Evolutionary conservation across 2,113 vertebrate species (phyloP).

Genomic region (Butastur rufipennis): DNA sequence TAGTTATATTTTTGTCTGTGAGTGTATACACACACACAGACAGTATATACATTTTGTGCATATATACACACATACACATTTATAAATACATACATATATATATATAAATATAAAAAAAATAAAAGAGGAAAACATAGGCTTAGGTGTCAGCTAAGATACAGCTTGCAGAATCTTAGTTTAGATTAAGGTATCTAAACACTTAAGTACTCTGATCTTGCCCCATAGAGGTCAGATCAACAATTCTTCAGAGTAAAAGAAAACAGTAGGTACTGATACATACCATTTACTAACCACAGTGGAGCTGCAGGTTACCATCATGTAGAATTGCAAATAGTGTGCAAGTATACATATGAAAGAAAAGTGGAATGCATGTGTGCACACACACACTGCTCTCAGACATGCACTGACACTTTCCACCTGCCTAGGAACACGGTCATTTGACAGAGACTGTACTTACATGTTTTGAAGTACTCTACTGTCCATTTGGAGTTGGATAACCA

Average conservation of each 20-base stretch:
- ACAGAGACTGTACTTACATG: neutral
- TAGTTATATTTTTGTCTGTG: neutral
- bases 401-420: no score
- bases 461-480: neutral
- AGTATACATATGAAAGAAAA: neutral
- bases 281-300: neutral
- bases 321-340: neutral
- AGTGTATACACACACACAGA: neutral
- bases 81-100: neutral
- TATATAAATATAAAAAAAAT: neutral
- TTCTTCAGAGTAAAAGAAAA: neutral
- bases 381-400: fast-evolving
- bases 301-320: neutral
- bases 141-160: neutral
- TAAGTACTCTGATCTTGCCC: neutral
- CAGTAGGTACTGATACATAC: neutral
- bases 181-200: neutral
- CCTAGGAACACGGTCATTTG: neutral
- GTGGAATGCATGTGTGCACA: neutral
- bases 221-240: neutral
- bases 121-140: neutral
- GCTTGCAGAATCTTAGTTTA: neutral
- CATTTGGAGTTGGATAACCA: neutral
- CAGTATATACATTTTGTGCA: neutral
- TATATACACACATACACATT: neutral